Percentiles rank a stretch among this genome's conserved stretches.
Evolutionary conservation across 2,113 vertebrate species (phyloP).

Genomic region (Connochaetes taurinus): DNA sequence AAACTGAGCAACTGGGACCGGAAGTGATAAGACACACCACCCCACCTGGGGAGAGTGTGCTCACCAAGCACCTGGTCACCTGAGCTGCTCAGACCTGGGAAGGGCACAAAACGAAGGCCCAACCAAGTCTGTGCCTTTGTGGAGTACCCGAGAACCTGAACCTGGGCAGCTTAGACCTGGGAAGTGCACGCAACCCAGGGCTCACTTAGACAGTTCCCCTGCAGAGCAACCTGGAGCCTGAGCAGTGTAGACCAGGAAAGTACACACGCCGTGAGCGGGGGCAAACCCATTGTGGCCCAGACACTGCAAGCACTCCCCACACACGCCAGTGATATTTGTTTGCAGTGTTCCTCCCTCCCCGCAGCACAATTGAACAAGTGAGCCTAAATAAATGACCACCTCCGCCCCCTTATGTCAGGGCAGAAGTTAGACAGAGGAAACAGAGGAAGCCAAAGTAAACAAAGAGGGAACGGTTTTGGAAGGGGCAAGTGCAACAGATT

Average conservation of each 20-base stretch:
- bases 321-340: background rate
- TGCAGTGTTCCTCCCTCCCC: background rate
- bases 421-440: background rate
- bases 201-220: background rate
- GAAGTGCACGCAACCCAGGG: background rate
- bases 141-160: background rate
- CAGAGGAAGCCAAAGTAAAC: background rate
- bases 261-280: rapidly evolving
- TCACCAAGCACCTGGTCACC: background rate
- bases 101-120: background rate
- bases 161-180: background rate
- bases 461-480: background rate
- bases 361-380: background rate
- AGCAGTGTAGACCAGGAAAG: background rate
- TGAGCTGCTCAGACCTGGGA: background rate
- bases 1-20: rapidly evolving
- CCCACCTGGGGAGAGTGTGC: background rate
- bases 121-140: background rate
- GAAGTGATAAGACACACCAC: background rate
- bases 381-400: background rate
- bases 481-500: background rate
- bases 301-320: background rate
- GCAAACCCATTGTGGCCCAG: background rate
- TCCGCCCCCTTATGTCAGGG: background rate
- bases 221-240: background rate